These are phyloP conservation scores for Drosophila eohydei DNA, from an alignment of 2,888 invertebrate species.

Conservation along the genomic window DNA sequence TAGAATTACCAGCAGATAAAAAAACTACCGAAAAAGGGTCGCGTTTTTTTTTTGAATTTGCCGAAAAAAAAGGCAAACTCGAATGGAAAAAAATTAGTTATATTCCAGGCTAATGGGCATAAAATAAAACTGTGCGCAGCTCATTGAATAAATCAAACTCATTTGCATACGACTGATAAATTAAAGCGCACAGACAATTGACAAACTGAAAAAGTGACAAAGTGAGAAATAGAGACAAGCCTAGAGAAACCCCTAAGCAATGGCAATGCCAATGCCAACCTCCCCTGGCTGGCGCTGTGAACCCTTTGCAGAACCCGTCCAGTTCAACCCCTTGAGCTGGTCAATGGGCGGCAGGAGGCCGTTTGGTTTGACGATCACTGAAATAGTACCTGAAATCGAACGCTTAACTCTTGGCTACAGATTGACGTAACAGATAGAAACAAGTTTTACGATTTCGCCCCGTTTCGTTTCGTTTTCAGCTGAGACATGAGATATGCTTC, in stretches of 20 bases:
- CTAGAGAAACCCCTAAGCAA: slow-evolving; percentile 2
- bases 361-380: slow-evolving; percentile 7
- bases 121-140: slow-evolving; percentile 75
- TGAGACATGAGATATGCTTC: slow-evolving; percentile 12
- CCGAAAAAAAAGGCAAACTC: slow-evolving; percentile 17
- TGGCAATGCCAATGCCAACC: not conserved
- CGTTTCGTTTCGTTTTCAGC: slow-evolving; percentile 5
- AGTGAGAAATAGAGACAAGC: slow-evolving; percentile 7
- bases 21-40: slow-evolving; percentile 31
- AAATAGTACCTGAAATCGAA: slow-evolving; percentile 50
- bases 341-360: slow-evolving; percentile 39
- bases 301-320: slow-evolving; percentile 52
- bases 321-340: slow-evolving; percentile 39
- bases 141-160: slow-evolving; percentile 81
- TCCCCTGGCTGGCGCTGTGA: slow-evolving; percentile 13
- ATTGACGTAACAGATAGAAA: slow-evolving; percentile 23
- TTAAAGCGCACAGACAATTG: slow-evolving; percentile 71
- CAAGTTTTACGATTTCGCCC: slow-evolving; percentile 31
- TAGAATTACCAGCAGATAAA: slow-evolving; percentile 35
- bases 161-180: slow-evolving; percentile 79
- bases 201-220: slow-evolving; percentile 38
- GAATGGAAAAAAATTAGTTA: slow-evolving; percentile 24
- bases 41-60: slow-evolving; percentile 20
- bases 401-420: slow-evolving; percentile 12
- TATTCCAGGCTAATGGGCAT: slow-evolving; percentile 50